Conservation (phyloP, 1,140 invertebrate species). For the Vollenhovia emeryi region DNA sequence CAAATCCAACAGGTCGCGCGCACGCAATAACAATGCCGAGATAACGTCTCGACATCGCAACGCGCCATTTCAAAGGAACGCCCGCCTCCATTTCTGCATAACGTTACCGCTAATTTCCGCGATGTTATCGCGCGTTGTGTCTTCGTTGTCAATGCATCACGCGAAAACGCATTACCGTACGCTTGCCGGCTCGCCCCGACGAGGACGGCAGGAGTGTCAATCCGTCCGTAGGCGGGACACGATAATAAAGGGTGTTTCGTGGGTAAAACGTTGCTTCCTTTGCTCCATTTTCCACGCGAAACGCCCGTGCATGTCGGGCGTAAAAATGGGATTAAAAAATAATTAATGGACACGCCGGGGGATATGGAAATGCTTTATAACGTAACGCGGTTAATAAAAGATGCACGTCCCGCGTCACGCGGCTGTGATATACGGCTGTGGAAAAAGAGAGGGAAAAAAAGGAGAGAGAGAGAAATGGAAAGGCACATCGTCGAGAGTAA, state of each 20-base stretch:
- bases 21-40: constrained; percentile 19
- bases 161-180: constrained; percentile 27
- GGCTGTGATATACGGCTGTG: constrained; percentile 38
- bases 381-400: constrained; percentile 65
- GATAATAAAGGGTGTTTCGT: constrained; percentile 44
- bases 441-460: not conserved
- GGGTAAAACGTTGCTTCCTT: constrained; percentile 38
- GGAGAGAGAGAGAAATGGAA: constrained; percentile 17
- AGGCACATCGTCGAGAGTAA: not conserved
- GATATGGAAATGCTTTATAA: constrained; percentile 60
- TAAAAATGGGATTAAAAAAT: constrained; percentile 62
- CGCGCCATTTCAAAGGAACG: constrained; percentile 9
- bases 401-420: constrained; percentile 36
- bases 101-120: constrained; percentile 45
- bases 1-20: constrained; percentile 38
- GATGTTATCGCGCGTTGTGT: constrained; percentile 23
- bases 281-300: constrained; percentile 44
- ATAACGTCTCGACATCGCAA: constrained; percentile 19
- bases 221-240: not conserved
- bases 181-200: not conserved
- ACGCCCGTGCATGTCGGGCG: constrained; percentile 14
- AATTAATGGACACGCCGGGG: constrained; percentile 32
- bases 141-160: constrained; percentile 39
- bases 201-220: constrained; percentile 28
- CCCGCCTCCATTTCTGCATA: constrained; percentile 7